phyloP scores from a whole-genome alignment of 2,888 invertebrate species.

The Cheilosia grossa region DNA sequence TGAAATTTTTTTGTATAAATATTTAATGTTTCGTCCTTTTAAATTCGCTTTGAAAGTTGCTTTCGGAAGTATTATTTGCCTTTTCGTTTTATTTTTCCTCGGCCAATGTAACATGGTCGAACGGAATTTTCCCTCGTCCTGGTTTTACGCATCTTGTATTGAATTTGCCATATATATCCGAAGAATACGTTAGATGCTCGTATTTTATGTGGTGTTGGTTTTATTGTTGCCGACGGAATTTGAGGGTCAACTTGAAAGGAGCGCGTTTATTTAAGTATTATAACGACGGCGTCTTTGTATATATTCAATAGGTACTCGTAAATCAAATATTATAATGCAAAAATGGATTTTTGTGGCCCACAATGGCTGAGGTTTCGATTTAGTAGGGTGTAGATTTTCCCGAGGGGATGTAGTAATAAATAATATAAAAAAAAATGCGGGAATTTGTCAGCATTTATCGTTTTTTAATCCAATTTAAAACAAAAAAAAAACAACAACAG shows the following conservation, averaged over 20 bases:
- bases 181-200: slow-evolving; percentile 3
- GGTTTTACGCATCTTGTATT: slow-evolving; percentile 4
- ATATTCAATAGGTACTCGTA: slow-evolving; percentile 34
- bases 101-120: not conserved
- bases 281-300: slow-evolving; percentile 15
- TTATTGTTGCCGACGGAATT: slow-evolving; percentile 31
- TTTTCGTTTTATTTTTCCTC: not conserved
- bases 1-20: slow-evolving; percentile 43
- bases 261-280: slow-evolving; percentile 44
- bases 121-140: not conserved
- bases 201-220: slow-evolving; percentile 43
- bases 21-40: slow-evolving; percentile 30
- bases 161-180: slow-evolving; percentile 8
- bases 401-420: not conserved
- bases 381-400: not conserved
- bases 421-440: not conserved
- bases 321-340: slow-evolving; percentile 49
- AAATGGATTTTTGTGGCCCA: slow-evolving; percentile 12
- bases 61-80: too few relatives aligned
- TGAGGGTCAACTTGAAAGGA: not conserved
- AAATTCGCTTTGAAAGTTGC: slow-evolving; percentile 14
- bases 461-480: not conserved
- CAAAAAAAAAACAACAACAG: not conserved
- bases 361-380: not conserved
- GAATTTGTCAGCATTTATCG: not conserved